Evolutionary conservation across 2,888 invertebrate species (phyloP), one percentile per base, ranked within the genome.

Genomic region (Luperina nickerlii): DNA sequence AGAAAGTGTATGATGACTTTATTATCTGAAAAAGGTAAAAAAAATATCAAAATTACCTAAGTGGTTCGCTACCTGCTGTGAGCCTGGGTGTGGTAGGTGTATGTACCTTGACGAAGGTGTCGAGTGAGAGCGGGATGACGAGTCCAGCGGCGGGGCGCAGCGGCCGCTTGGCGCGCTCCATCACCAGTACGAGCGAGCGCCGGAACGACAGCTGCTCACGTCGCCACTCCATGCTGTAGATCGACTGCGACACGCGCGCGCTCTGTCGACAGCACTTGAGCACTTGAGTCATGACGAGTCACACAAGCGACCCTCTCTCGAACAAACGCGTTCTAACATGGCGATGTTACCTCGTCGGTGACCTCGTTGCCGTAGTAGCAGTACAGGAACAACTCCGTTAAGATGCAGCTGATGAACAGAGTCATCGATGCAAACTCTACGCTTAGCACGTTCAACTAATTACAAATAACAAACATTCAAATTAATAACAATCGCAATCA

Each of bases 351-450:
- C 96, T 97, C 96, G 5, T 96, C 92, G 0, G 96, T 95, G 8
- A 97, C 95, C 90, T 97, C 97, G 89, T 97, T 97, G 15, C 97
- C 97, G 87, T 95, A 97, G 93, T 96, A 97, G 90, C 97, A 97
- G 90, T 97, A 97, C 2, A 97, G 92, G 84, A 97, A 97, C 87
- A 97, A 92, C 92, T 97, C 97, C 15, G 96, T 94, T 32, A 97
- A 92, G 90, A 97, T 97, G 89, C 97, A 97, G 70, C 91, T 90
- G 79, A 97, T 96, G 91, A 97, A 97, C 24, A 97, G 92, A 1
- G 94, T 91, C 95, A 97, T 97, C 18, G 97, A 97, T 2, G 96
- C 94, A 80, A 97, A 97, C 91, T 97, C 96, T 67, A 96, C 89
- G 88, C 95, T 96, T 70, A 94, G 79, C 71, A 94, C 89, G 78